Evolutionary conservation across 2,113 vertebrate species (phyloP), one percentile per base, ranked within the genome.

Genomic region (Elachura formosa): DNA sequence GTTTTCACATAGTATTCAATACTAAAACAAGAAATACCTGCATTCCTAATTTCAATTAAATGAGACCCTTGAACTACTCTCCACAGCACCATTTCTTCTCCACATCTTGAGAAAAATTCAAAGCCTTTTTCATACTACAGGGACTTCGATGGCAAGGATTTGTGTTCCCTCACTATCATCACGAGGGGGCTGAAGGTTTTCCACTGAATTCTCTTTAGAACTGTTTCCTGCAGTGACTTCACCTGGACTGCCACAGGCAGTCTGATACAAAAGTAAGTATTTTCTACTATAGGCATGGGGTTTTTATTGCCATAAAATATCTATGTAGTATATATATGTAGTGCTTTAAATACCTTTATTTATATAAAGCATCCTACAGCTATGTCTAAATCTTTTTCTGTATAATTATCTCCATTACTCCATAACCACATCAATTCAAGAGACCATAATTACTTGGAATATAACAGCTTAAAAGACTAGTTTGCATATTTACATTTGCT

Each of bases 341-440:
- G 36, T 62, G 24, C 25, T 92, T 92, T 76, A 86, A 87, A 90
- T 64, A 61, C 33, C 43, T 79, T 72, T 71, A 84, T 72, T 78
- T 91, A 56, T 15, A 76, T 49, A 33, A 85, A 77, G 26, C 79
- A 85, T 82, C 75, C 85, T 86, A 85, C 71, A 90, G 82, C 51
- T 85, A 88, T 21, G 46, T 55, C 72, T 88, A 93, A 93, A 80
- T 54, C 24, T 12, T 74, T 85, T 66, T 41, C 49, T 80, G 78
- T 86, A 80, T 92, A 83, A 92, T 62, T 34, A 95, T 40, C 63
- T 74, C 81, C 74, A 87, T 82, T 94, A 88, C 41, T 54, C 29
- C 43, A 34, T 25, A 90, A 94, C 85, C 88, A 90, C 94, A 95
- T 43, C 58, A 89, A 84, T 64, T 89, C 56, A 88, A 68, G 26